Base-by-base conservation (phyloP, 37 sponge, comb jelly and placozoan species). In the Spongilla lacustris region DNA sequence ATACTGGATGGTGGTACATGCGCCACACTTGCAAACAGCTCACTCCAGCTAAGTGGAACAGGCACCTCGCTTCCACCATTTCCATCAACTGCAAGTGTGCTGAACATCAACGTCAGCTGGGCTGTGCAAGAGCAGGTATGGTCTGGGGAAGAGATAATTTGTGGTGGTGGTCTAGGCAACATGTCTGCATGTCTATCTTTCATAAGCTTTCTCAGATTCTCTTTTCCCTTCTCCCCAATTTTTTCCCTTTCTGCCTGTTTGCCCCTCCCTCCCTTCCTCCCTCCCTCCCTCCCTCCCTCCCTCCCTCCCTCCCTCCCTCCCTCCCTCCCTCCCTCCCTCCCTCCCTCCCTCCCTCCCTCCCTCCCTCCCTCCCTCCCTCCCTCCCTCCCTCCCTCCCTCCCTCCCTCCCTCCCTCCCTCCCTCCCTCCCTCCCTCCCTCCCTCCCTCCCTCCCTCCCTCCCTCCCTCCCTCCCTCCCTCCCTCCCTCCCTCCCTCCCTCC, bases 151-250 rank as follows among this genome's bases (percentile, higher is more conserved):
- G 46, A 46, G 46, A 46, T 8, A 46, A 58, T 58, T 10, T n/a
- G 85, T 97, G n/a, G n/a, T n/a, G n/a, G n/a, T 68, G 99, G 96
- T 81, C 88, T 98, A 38, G 94, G 96, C 80, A 97, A 97, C 23
- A 89, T 93, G 30, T n/a, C 89, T 98, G n/a, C 99, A 98, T 72
- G 35, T 96, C 23, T n/a, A n/a, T n/a, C 75, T 74, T 50, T 14
- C 12, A 4, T 41, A 33, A 4, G 25, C 24, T 27, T 49, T 76
- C 77, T 35, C 41, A 19, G 66, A 0, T 66, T 79, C 58, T n/a
- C 79, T 80, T 33, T 10, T 28, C 69, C 72, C 71, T 82, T 73
- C 46, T n/a, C 23, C n/a, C 23, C 71, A 68, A 69, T 9, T 36
- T 33, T 28, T 68, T 32, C 81, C 41, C 25, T 76, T 17, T 58